phyloP scores from a whole-genome alignment of 2,113 vertebrate species.

The Neodontobutis hainanensis region DNA sequence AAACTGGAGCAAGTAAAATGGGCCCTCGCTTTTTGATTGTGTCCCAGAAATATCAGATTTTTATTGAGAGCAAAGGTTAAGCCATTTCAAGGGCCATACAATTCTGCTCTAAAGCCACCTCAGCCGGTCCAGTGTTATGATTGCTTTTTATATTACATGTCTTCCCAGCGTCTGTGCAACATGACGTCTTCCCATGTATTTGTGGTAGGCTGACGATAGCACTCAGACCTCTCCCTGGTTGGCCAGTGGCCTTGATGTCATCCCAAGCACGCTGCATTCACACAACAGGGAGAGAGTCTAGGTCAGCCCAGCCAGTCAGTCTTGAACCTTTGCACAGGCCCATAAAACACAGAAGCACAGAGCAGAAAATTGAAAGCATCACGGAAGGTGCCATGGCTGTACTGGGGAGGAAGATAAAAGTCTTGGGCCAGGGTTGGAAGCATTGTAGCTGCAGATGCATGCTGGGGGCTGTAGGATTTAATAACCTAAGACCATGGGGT shows the following conservation, averaged over 20 bases:
- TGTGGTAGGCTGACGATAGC: constrained; percentile 51
- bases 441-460: constrained; percentile 71
- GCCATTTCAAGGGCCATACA: constrained; percentile 44
- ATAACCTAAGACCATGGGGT: constrained; percentile 73
- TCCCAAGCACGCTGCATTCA: constrained; percentile 53
- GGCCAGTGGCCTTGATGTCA: constrained; percentile 72
- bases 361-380: constrained; percentile 87
- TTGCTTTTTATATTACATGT: constrained; percentile 42
- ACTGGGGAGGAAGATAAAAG: constrained; percentile 79
- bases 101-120: constrained; percentile 50
- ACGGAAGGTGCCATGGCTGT: constrained; percentile 75
- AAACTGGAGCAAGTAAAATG: constrained; percentile 51
- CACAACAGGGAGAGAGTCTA: constrained; percentile 57
- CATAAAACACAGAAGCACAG: constrained; percentile 80
- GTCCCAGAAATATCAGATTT: constrained; percentile 47
- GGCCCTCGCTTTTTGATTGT: constrained; percentile 34
- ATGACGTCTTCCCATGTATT: constrained; percentile 48
- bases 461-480: constrained; percentile 77
- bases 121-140: constrained; percentile 24
- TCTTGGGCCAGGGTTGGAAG: constrained; percentile 73
- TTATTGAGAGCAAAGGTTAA: constrained; percentile 38
- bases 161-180: constrained; percentile 39
- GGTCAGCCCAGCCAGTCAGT: constrained; percentile 72
- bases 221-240: constrained; percentile 44
- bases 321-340: constrained; percentile 75